phyloP scores from a whole-genome alignment of 2,113 vertebrate genomes.

The Alligator sinensis region DNA sequence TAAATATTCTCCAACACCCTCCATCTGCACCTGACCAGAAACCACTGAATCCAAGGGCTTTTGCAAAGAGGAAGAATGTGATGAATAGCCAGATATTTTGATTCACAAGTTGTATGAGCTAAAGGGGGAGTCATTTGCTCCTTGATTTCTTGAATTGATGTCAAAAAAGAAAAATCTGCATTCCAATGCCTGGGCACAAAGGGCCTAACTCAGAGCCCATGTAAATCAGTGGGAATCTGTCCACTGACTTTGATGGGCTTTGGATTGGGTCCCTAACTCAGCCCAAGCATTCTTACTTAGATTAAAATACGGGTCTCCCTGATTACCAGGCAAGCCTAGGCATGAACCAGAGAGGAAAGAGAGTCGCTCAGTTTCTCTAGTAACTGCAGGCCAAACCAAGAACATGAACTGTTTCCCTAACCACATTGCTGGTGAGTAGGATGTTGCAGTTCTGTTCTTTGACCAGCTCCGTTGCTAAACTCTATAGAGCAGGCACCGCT shows the following conservation, averaged over 20 bases:
- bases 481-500: background rate
- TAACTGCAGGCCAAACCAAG: slow-evolving; percentile 77
- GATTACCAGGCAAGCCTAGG: slow-evolving; percentile 83
- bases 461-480: background rate
- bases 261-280: slow-evolving; percentile 35
- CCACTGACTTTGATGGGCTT: background rate
- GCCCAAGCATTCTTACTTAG: slow-evolving; percentile 76
- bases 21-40: background rate
- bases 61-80: background rate
- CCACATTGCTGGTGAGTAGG: background rate
- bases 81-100: background rate
- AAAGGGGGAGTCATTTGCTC: background rate
- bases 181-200: background rate
- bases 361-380: slow-evolving; percentile 82
- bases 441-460: background rate
- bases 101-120: background rate
- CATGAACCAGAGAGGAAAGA: slow-evolving; percentile 71
- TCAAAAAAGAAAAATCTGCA: background rate
- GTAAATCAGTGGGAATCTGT: background rate
- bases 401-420: slow-evolving; percentile 48
- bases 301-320: slow-evolving; percentile 79
- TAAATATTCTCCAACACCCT: background rate
- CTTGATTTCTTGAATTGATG: background rate
- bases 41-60: background rate
- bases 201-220: background rate